Conservation (phyloP, 2,797 vertebrate genomes). For the Cynodonichthys magdalenae region DNA sequence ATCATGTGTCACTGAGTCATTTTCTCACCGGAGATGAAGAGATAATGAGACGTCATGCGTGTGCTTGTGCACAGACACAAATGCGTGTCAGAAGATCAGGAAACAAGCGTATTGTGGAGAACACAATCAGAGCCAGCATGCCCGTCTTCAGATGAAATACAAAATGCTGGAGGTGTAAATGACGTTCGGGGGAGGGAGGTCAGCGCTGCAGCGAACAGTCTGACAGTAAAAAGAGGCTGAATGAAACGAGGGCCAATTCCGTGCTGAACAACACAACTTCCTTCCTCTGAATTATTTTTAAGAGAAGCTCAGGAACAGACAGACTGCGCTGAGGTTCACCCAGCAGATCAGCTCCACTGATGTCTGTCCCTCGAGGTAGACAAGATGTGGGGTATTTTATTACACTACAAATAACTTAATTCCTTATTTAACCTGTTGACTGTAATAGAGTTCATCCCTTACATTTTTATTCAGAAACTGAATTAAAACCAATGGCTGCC, state of each 20-base stretch:
- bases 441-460: neutral
- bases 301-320: neutral
- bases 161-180: neutral
- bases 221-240: neutral
- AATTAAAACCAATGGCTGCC: too few relatives aligned
- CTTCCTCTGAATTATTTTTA: neutral
- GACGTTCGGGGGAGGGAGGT: neutral
- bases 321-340: neutral
- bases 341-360: neutral
- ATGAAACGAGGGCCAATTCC: neutral
- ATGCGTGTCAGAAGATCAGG: neutral
- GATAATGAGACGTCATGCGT: slow-evolving; percentile 32
- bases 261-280: neutral
- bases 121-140: neutral
- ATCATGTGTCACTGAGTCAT: slow-evolving; percentile 41
- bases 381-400: neutral
- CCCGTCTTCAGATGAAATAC: neutral
- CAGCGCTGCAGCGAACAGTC: neutral
- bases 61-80: neutral
- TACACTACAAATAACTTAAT: neutral
- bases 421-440: neutral
- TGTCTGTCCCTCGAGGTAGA: neutral
- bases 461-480: neutral
- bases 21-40: slow-evolving; percentile 39
- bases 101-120: neutral